Evolutionary conservation across 2,888 invertebrate genomes (phyloP).

Genomic region (Orchestes rusci): DNA sequence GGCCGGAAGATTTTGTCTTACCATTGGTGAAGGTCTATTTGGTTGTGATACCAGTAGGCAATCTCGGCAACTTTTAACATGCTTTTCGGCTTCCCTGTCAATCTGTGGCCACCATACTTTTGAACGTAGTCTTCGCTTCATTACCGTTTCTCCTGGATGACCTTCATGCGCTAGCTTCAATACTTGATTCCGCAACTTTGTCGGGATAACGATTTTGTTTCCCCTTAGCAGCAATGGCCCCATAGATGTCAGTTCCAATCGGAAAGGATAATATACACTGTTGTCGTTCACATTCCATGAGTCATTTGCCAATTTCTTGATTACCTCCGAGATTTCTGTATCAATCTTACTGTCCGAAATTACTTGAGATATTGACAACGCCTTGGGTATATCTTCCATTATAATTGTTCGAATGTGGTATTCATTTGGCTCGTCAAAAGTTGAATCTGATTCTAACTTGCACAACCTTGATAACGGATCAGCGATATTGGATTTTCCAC

Average conservation of each 20-base stretch:
- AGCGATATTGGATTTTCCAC: slow-evolving; percentile 8
- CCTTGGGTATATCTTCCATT: slow-evolving; percentile 7
- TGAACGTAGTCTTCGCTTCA: slow-evolving; percentile 26
- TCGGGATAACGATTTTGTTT: slow-evolving; percentile 25
- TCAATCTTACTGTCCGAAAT: neutral
- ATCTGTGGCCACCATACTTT: slow-evolving; percentile 19
- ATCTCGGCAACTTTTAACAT: slow-evolving; percentile 10
- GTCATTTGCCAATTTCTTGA: neutral
- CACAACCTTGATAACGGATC: too few relatives aligned
- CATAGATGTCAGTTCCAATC: slow-evolving; percentile 24
- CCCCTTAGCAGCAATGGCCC: slow-evolving; percentile 25
- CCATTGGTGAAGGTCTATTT: slow-evolving; percentile 12
- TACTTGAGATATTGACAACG: slow-evolving; percentile 7
- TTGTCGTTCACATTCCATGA: slow-evolving; percentile 9
- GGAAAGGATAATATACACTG: slow-evolving; percentile 24
- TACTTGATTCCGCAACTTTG: slow-evolving; percentile 13
- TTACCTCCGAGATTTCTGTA: neutral
- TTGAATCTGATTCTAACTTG: slow-evolving; percentile 3
- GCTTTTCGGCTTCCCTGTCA: slow-evolving; percentile 8
- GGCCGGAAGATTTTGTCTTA: slow-evolving; percentile 6
- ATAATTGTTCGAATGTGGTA: slow-evolving; percentile 20
- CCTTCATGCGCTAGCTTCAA: slow-evolving; percentile 25
- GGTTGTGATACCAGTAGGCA: slow-evolving; percentile 8
- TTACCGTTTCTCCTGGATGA: too few relatives aligned
- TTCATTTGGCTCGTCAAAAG: slow-evolving; percentile 23